Evolutionary conservation across 2,113 vertebrate genomes (phyloP), one percentile per base, ranked within the genome.

Genomic region (Oncorhynchus masou): DNA sequence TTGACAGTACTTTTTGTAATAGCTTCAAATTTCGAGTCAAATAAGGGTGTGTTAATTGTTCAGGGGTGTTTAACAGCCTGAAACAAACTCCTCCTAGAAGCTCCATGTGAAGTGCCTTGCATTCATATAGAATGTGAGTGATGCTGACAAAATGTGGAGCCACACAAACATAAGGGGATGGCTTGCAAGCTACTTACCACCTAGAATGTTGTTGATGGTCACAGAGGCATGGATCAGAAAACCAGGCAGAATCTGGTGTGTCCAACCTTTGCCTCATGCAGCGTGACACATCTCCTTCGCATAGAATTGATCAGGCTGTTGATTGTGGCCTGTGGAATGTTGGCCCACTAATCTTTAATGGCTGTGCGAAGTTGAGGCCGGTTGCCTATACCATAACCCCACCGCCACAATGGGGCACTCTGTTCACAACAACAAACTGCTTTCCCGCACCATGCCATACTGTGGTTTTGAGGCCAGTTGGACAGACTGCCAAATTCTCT

Each of bases 101-200:
- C 49, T 86, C 73, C 59, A 34, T 84, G 87, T 78, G 79, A 90
- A 88, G 85, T 86, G 81, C 87, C 87, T 90, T 64, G 54, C 73
- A 29, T 59, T 70, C 15, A 64, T 79, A 71, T 77, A 77, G 90
- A 89, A 90, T 88, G 88, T 64, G 72, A 83, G 68, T 13, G 62
- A 85, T 62, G 76, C 77, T 24, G 65, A 29, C n/a, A 3, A 45
- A 51, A 62, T 67, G 6, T 68, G 74, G 19, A 65, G 73, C 39
- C 59, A 15, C 16, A 54, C 13, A 59, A 59, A 67, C 16, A 27
- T 57, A 45, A 45, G 57, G n/a, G 68, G 60, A 51, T 75, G 70
- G 48, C 72, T 76, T 39, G 19, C 71, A 72, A 74, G 75, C 69
- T 65, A 68, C 57, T 77, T 75, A 68, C 73, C 75, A 75, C 70